Evolutionary conservation across 1,140 invertebrate genomes (phyloP), one percentile per base, ranked within the genome.

Genomic region (Maconellicoccus hirsutus): DNA sequence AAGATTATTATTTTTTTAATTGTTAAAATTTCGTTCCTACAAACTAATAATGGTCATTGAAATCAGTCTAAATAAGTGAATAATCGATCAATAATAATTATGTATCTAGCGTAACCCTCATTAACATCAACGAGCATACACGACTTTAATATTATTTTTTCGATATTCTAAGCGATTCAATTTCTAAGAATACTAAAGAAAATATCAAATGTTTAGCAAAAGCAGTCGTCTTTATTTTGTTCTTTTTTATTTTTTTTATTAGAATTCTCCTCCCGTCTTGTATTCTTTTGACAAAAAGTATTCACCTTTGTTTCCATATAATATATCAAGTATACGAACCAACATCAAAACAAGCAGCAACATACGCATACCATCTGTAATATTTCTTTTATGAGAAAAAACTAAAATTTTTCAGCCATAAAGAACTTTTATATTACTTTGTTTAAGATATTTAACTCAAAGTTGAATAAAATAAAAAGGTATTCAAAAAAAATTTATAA

Each of bases 371-470:
- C 42, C 42, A 52, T 52, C 42, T 52, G 42, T 52, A 52, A 52
- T 52, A 52, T 52, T 52, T 52, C 42, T 52, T 52, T 52, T 52
- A 52, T 52, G 42, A 52, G 16, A 52, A 52, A 52, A 52, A 52
- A 52, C 42, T 52, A 52, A 52, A 52, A 52, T 52, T 52, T 52
- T 52, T 52, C 42, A 52, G 12, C 42, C 42, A 52, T 52, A 52
- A 52, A 52, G 42, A 52, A 52, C 42, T 52, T 52, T 52, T 52
- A 52, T 52, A 52, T 52, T 52, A 52, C 42, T 52, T 52, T 52
- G 42, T 52, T 52, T 52, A 52, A 52, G 42, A 52, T 52, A 52
- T 52, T 52, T 52, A 52, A 52, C 42, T 19, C 10, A 19, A 52
- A 52, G 42, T 52, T 52, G 42, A 52, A 52, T 19, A 52, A 52